Evolutionary conservation across 2,113 vertebrate species (phyloP), one percentile per base, ranked within the genome.

Genomic region (Cepphus grylle): DNA sequence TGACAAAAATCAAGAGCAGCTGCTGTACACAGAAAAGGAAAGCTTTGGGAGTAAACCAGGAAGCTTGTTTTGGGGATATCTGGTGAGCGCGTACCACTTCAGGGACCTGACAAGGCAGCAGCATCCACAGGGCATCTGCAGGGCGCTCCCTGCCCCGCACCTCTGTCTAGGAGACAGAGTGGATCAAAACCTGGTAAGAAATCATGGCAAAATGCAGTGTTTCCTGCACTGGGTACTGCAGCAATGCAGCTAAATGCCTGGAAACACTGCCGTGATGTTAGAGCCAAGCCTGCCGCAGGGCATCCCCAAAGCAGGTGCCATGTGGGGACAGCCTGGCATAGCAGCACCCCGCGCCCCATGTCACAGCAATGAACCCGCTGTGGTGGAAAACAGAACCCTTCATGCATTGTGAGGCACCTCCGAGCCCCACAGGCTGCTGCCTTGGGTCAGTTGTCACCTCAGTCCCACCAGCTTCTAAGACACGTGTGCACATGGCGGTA

Each of bases 41-140:
- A 71, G 34, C 21, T 79, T 45, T 49, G 38, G 38, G 58, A 86
- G 38, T 32, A 25, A 82, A 12, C 11, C 4, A 3, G 11, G 26
- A 32, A 62, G 50, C 2, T 4, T 38, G 3, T 66, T 79, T 67
- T 5, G 42, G 83, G 38, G 52, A 17, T 66, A 30, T 32, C n/a
- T 26, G 17, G 10, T 11, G 34, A 82, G 30, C 7, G 3, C 4
- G 14, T 32, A 15, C 43, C 58, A 8, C 38, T 88, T 65, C 21
- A 55, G 34, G 40, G 40, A 23, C 23, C 36, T 56, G 26, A 32
- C 3, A 13, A 79, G 9, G 23, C 30, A 78, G 62, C 43, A 55
- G 32, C 3, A 0, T 38, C 47, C 1, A 0, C 49, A 61, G 23
- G 29, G 34, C n/a, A 56, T n/a, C 55, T 32, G 26, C 58, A 53